Percentiles rank a stretch among this genome's conserved stretches.
phyloP scores from a whole-genome alignment of 1,140 invertebrate genomes.

The Lepidurus couesii region DNA sequence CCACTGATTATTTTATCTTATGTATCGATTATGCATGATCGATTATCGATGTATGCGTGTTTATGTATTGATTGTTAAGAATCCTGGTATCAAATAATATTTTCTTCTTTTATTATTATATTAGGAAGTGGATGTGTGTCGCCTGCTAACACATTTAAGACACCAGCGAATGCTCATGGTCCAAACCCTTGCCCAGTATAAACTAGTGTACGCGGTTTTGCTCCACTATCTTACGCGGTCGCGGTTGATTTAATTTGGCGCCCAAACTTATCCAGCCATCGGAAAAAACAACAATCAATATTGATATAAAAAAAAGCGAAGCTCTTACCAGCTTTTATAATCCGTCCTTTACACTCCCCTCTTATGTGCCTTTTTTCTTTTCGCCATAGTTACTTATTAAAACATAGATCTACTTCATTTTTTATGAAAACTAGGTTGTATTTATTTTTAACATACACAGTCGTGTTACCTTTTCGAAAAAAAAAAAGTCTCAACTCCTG shows the following conservation, averaged over 20 bases:
- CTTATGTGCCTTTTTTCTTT: background rate
- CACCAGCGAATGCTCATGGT: constrained; percentile 79
- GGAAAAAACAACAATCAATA: background rate
- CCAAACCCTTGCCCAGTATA: constrained; percentile 79
- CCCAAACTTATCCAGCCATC: background rate
- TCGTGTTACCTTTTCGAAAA: background rate
- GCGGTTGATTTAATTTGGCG: constrained; percentile 61
- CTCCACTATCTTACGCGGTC: constrained; percentile 79
- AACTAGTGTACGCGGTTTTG: constrained; percentile 77
- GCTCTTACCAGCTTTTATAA: background rate
- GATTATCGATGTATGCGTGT: no score
- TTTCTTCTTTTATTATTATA: constrained; percentile 43
- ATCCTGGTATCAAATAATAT: constrained; percentile 25
- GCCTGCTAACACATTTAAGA: constrained; percentile 65
- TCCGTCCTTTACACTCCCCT: constrained; percentile 10
- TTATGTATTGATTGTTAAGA: constrained; percentile 30
- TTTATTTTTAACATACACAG: constrained; percentile 15
- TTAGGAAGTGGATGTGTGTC: constrained; percentile 69
- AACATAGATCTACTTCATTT: background rate
- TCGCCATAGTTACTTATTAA: constrained; percentile 19
- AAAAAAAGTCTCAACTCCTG: background rate
- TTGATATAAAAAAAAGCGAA: background rate
- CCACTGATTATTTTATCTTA: no score
- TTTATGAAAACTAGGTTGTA: background rate
- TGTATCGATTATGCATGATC: no score